Evolutionary conservation across 2,797 vertebrate species (phyloP).

Genomic region (Trematomus bernacchii): DNA sequence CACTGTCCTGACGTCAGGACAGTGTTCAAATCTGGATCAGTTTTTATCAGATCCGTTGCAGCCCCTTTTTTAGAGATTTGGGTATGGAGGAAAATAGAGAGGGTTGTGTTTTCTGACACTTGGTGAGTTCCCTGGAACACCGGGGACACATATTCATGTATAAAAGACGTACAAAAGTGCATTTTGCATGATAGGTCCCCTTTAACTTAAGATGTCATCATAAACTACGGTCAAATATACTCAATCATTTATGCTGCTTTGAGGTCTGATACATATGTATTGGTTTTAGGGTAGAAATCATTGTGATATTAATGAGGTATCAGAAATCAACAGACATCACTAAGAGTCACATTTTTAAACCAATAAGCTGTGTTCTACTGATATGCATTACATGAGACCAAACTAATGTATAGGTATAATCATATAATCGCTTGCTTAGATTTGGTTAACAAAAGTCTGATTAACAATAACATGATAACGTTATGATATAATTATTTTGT

Average conservation of each 20-base stretch:
- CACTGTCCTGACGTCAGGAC: too few relatives aligned
- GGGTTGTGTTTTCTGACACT: too few relatives aligned
- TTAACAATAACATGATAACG: not conserved
- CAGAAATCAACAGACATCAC: not conserved
- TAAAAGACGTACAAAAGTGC: too few relatives aligned
- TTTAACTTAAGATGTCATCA: conserved; percentile 2
- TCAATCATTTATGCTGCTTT: not conserved
- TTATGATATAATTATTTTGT: not conserved
- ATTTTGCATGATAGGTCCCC: too few relatives aligned
- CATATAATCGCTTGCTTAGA: not conserved
- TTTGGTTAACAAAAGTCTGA: not conserved
- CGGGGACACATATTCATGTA: too few relatives aligned
- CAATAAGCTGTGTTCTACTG: not conserved
- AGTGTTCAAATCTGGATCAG: too few relatives aligned
- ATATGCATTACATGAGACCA: not conserved
- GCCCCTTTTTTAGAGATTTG: too few relatives aligned
- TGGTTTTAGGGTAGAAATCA: not conserved
- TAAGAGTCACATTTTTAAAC: not conserved
- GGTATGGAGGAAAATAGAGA: too few relatives aligned
- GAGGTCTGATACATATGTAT: not conserved
- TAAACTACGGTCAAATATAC: not conserved
- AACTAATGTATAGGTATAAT: not conserved
- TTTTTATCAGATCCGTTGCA: too few relatives aligned
- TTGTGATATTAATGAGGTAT: not conserved
- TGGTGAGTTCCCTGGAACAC: too few relatives aligned